Evolutionary conservation across 2,888 invertebrate genomes (phyloP), one percentile per base, ranked within the genome.

Genomic region (Sarcophaga variegata): DNA sequence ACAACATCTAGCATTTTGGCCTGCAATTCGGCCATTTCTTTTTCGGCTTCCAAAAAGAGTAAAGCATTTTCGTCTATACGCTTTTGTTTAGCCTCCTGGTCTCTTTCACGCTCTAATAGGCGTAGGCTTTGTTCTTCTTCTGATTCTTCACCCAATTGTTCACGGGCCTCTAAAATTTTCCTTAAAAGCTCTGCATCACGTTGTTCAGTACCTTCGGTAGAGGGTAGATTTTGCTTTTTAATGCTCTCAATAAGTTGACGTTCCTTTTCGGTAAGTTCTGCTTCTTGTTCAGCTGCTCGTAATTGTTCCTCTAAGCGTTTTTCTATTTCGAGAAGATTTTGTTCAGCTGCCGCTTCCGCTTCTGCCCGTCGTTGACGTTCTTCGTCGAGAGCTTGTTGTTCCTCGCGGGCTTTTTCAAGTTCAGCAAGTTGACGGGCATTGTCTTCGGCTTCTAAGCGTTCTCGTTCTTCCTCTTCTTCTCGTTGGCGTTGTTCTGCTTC

Each of bases 11-110:
- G 82, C 86, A 88, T 88, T 45, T 90, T 89, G 12, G 90, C 90
- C 20, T 92, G 92, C 79, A 92, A 63, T 74, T 90, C 90, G 14
- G 92, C 92, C 92, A 93, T 93, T 88, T 93, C 91, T 81, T 91
- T 90, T 80, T 93, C 93, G 22, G 93, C 93, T 83, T 93, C 92
- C 69, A 93, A 85, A 59, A 92, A 92, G 1, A 90, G 88, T 0
- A 91, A 89, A 0, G 92, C 91, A 74, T 93, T 93, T 75, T 92
- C 92, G 77, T 92, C 92, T 22, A 92, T 92, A 4, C 90, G 83
- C 22, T 83, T 90, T 69, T 92, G 92, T 49, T 90, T 92, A n/a
- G 84, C 77, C 71, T 90, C 89, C 37, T 89, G 78, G 64, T 88
- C 85, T 11, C 70, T 63, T 63, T 86, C 88, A 12, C 76, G 27